Base-by-base conservation (phyloP, 2,888 invertebrate genomes). In the Odontocerum albicorne region DNA sequence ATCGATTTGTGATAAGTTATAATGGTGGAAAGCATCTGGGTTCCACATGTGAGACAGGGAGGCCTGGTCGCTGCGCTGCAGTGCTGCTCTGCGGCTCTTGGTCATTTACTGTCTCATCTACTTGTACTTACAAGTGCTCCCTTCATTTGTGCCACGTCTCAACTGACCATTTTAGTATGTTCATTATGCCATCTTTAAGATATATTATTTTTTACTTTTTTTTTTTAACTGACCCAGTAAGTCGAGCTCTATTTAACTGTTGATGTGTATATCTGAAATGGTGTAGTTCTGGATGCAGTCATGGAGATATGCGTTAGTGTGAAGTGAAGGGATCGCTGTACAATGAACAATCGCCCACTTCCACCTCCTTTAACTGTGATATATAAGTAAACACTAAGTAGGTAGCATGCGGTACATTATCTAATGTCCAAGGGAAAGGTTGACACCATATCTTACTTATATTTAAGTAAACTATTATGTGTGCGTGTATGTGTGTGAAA, bases 361-460 rank as follows among this genome's bases (percentile, higher is more conserved):
- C 78, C 76, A 77, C 78, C 78, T 78, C 78, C 76, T 62, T 72
- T 76, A 58, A 77, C 78, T 78, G 78, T 78, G 78, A 78, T 78
- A 77, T 76, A 43, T 12, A 40, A 6, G 12, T 15, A 77, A 77
- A 77, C 76, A 77, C 77, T 78, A 78, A 77, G 77, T 78, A 78
- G 78, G 75, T 77, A 77, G 77, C 76, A 75, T 77, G 77, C 74
- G 73, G 75, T 75, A 75, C 75, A 74, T 75, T 75, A 74, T 73
- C 74, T 76, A 76, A 75, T 74, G 77, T 77, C 77, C 78, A 74
- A 68, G 73, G 72, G 77, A 77, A 77, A 76, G 77, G 76, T 77
- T 77, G 78, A 75, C 78, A 78, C 72, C 78, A 79, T 79, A 79
- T 79, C 78, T 78, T 76, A 77, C 77, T 69, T 77, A 76, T 77